Base-by-base conservation (phyloP, 1,140 invertebrate genomes). In the Colletes latitarsis region DNA sequence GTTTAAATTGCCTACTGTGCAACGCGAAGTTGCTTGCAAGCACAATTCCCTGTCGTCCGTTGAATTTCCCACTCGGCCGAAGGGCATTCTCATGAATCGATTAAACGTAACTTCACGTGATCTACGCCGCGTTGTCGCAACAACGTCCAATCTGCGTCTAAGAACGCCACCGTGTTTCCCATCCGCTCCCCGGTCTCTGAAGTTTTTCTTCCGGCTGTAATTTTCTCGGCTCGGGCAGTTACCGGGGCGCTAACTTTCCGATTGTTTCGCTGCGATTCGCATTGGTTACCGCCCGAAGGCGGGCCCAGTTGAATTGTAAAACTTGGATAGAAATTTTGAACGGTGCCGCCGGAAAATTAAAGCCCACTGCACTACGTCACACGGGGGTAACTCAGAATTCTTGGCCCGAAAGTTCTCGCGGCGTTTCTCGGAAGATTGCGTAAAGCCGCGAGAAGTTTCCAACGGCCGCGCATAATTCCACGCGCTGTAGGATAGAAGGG, bases 291-390 rank as follows among this genome's bases (percentile, higher is more conserved):
- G 49, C 30, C 49, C 58, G 46, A 74, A 19, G 19, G 60, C 19
- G 15, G 12, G 15, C 0, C 12, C 66, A 17, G 43, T 79, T 67
- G 77, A 75, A 80, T 80, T 80, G 77, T 75, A 81, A 81, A 81
- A 81, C 79, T 76, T 81, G 72, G 71, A 68, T 81, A 70, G 79
- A 68, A 81, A 76, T 62, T 81, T 81, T 62, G 58, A 81, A 46
- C 66, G 21, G 6, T 30, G 58, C n/a, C n/a, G 53, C 49, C 5
- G 19, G 58, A 69, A 77, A 77, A 82, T 82, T 82, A 82, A 77
- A 77, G 66, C 17, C 39, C 39, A 43, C 43, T 55, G 43, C 21
- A 46, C 43, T 66, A 52, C 60, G 52, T 78, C 69, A 60, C 21
- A 30, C 43, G 39, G 8, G 12, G 17, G 12, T 6, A 46, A 39